Conservation (phyloP, 2,888 invertebrate species). For the Aporophyla lueneburgensis region DNA sequence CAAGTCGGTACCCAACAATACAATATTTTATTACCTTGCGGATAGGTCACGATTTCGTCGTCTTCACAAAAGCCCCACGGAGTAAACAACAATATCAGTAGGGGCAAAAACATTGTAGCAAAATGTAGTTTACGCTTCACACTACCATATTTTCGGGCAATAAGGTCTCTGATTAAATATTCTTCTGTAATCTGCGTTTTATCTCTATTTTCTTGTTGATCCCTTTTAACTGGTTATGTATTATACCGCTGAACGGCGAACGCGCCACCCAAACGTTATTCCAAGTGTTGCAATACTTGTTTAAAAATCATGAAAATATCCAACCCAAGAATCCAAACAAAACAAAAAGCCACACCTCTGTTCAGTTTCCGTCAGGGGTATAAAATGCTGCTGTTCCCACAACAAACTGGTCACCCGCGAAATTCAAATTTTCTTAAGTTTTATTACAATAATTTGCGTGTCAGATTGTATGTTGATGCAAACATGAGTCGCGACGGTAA, state of each 20-base stretch:
- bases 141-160: not conserved
- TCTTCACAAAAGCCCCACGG: slow-evolving; percentile 67
- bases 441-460: too few relatives aligned
- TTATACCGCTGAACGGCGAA: not conserved
- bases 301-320: not conserved
- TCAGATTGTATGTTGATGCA: too few relatives aligned
- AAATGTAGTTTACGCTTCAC: slow-evolving; percentile 17
- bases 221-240: too few relatives aligned
- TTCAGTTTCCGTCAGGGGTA: too few relatives aligned
- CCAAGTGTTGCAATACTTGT: slow-evolving; percentile 2
- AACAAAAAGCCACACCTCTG: too few relatives aligned
- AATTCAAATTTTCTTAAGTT: too few relatives aligned
- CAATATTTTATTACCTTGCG: slow-evolving; percentile 69
- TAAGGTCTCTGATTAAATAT: not conserved
- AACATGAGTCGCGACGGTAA: too few relatives aligned
- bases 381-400: not conserved
- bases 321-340: not conserved
- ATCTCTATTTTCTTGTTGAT: not conserved
- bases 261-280: not conserved
- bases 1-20: not conserved
- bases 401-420: not conserved
- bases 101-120: slow-evolving; percentile 38
- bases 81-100: slow-evolving; percentile 65
- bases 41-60: slow-evolving; percentile 67
- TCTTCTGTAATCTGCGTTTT: not conserved